These are phyloP conservation scores for Copsychus sechellarum DNA, from an alignment of 2,113 vertebrate genomes.

Conservation along the genomic window DNA sequence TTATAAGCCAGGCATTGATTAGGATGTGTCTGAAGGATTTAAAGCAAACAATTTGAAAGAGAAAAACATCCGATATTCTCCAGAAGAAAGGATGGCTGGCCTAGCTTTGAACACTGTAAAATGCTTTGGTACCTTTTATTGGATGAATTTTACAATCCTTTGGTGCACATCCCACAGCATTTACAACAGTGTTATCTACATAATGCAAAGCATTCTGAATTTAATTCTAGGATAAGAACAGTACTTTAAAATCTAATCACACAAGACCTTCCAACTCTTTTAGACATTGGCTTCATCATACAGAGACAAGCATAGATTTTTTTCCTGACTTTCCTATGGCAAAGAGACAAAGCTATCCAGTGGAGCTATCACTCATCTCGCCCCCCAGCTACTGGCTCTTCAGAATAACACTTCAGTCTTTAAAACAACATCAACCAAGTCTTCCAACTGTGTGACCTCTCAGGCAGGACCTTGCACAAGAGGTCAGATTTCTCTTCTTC, in stretches of 20 bases:
- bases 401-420: background rate
- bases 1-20: background rate
- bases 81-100: background rate
- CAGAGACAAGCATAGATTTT: background rate
- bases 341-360: background rate
- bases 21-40: background rate
- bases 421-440: background rate
- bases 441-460: accelerated
- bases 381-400: background rate
- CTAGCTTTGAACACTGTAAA: background rate
- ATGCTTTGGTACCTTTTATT: background rate
- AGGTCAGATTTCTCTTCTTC: too few relatives aligned
- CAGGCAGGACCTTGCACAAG: background rate
- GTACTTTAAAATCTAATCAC: background rate
- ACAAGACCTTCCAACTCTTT: background rate
- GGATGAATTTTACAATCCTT: background rate
- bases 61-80: background rate
- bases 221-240: background rate
- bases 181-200: background rate
- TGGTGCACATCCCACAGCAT: background rate
- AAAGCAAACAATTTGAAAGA: background rate
- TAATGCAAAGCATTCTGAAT: background rate
- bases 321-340: background rate
- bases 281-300: background rate
- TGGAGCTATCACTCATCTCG: background rate